These are phyloP conservation scores for Malurus melanocephalus DNA, from an alignment of 2,113 vertebrate genomes.

Conservation along the genomic window DNA sequence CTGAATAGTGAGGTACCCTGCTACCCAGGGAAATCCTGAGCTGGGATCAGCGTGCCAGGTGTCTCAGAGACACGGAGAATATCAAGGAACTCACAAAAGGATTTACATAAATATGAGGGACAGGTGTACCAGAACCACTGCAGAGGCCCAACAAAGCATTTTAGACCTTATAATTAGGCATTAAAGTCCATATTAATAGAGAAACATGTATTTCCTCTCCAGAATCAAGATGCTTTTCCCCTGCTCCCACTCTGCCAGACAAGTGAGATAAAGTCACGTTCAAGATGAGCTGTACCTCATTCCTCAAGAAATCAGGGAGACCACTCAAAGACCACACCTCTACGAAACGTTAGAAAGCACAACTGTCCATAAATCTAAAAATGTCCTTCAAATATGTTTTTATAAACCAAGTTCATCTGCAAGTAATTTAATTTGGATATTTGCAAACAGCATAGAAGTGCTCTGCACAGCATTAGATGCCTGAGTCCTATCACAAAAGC, in stretches of 20 bases:
- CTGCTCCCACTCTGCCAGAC: not conserved
- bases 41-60: not conserved
- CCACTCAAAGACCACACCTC: not conserved
- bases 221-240: not conserved
- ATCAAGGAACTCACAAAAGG: not conserved
- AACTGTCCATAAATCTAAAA: not conserved
- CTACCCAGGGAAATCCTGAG: not conserved
- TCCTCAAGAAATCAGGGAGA: not conserved
- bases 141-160: not conserved
- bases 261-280: not conserved
- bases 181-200: not conserved
- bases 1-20: not conserved
- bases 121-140: not conserved
- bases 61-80: not conserved
- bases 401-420: slow-evolving; percentile 36
- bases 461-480: slow-evolving; percentile 34
- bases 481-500: slow-evolving; percentile 48
- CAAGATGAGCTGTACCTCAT: not conserved
- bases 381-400: not conserved
- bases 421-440: slow-evolving; percentile 51
- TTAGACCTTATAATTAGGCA: not conserved
- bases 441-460: not conserved
- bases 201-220: not conserved
- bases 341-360: not conserved
- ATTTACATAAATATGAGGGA: fast-evolving